Evolutionary conservation across 2,113 vertebrate genomes (phyloP), one percentile per base, ranked within the genome.

Genomic region (Burhinus oedicnemus): DNA sequence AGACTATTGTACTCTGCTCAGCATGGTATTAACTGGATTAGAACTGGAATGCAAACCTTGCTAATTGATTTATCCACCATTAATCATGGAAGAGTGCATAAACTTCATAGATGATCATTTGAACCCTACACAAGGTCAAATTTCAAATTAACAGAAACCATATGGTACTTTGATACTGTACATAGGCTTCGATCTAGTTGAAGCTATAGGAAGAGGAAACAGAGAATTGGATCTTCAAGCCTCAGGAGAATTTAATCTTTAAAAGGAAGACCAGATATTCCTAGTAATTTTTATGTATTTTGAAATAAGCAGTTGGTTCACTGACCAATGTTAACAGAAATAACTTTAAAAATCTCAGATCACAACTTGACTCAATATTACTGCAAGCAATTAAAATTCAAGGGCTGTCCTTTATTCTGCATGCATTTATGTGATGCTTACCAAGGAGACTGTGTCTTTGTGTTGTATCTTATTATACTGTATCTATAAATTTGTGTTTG

Each of bases 21-120:
- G 89, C 57, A 11, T 89, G 84, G 84, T 45, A 93, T 92, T 96
- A 97, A 97, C 89, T 84, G 87, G 72, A 95, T 97, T 97, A 93
- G 65, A 82, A 82, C 12, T 72, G 90, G 84, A 94, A 95, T 95
- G 90, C 90, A 92, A 93, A 77, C 79, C 58, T 90, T 96, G 80
- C 89, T 97, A 89, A 93, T 69, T 95, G 93, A 94, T 83, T 94
- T 94, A 78, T 85, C 85, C 20, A 6, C 65, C 92, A 93, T 95
- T 93, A 91, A 68, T 94, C 71, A 45, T 65, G 85, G 78, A 74
- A 83, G 87, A 94, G 84, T 76, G 83, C 60, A 81, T 89, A 81
- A 90, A 36, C 75, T 82, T 90, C 79, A 82, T 52, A 90, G 40
- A 32, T 81, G 72, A 75, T 45, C 42, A 1, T 91, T 49, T 97